Base-by-base conservation (phyloP, 2,888 invertebrate species). In the Melieria crassipennis region DNA sequence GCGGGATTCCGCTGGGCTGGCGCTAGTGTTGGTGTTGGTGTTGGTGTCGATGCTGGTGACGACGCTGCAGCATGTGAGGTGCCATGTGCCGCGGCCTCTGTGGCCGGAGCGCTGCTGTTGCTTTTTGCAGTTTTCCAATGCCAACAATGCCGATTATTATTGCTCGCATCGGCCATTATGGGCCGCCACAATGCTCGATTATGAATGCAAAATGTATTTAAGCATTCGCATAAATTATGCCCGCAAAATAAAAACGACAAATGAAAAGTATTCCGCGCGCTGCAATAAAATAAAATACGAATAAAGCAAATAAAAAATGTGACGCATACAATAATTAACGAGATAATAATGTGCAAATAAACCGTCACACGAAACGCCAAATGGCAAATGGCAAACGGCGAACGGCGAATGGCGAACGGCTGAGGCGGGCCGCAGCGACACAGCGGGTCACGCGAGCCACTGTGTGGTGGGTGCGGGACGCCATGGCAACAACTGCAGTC, bases 261-360 rank as follows among this genome's bases (percentile, higher is more conserved):
- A 16, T 58, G 10, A 42, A 58, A 11, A 58, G 13, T 5, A 55
- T 55, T 55, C 55, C 16, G 5, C 7, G 3, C n/a, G 10, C n/a
- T 63, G 16, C 47, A 63, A 63, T 55, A 55, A 69, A 62, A 69
- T 63, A 47, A 55, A 43, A 56, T 10, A 43, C 5, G 13, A 13
- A 65, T 55, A 60, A 66, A 55, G 16, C n/a, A 55, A 61, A 65
- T 45, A 52, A 62, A 30, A 6, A 56, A 45, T 50, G 70, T 67
- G 71, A 73, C 69, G 73, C 73, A 73, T 70, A 75, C 72, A 74
- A 76, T 76, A 77, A 77, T 76, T 77, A 77, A 77, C 75, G 77
- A 76, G 73, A 75, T 75, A 77, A 77, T 77, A 77, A 77, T 75
- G 76, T 75, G 77, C 76, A 77, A 77, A 77, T 76, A 77, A 77